These are phyloP conservation scores for Trichacis sp. DNA, from an alignment of 2,888 invertebrate genomes.

Conservation along the genomic window DNA sequence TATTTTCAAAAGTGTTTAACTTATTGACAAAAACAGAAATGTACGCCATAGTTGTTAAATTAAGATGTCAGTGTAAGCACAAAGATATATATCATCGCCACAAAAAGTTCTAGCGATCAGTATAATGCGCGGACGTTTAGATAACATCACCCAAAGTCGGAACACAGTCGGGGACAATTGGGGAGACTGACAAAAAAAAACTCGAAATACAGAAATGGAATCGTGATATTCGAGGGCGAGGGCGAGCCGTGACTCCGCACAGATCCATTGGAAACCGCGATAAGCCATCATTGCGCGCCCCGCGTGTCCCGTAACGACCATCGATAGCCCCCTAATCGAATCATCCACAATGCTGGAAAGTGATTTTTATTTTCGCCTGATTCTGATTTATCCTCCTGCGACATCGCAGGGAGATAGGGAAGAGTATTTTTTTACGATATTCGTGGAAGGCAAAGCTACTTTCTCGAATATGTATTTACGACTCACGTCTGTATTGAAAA, in stretches of 20 bases:
- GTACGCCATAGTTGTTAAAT: too few relatives aligned
- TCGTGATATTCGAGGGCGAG: constrained; percentile 26
- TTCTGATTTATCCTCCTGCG: constrained; percentile 64
- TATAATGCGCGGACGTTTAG: neutral
- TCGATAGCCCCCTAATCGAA: constrained; percentile 67
- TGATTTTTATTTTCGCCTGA: constrained; percentile 68
- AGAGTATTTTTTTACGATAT: constrained; percentile 32
- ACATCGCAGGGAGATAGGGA: constrained; percentile 17
- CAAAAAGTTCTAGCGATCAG: too few relatives aligned
- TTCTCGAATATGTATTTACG: constrained; percentile 6
- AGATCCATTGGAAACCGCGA: constrained; percentile 36
- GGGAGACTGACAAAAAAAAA: constrained; percentile 11
- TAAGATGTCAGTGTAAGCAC: too few relatives aligned
- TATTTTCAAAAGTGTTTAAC: too few relatives aligned
- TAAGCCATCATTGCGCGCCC: constrained; percentile 37
- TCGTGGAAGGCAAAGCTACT: constrained; percentile 12
- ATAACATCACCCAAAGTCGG: neutral
- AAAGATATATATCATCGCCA: too few relatives aligned
- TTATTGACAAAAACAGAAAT: too few relatives aligned
- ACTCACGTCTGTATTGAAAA: too few relatives aligned
- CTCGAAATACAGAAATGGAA: constrained; percentile 20
- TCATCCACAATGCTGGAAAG: constrained; percentile 67
- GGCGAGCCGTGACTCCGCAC: constrained; percentile 19
- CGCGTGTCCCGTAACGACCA: constrained; percentile 60
- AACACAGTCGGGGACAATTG: neutral